Base-by-base conservation (phyloP, 2,113 vertebrate species). In the Sturnus vulgaris region DNA sequence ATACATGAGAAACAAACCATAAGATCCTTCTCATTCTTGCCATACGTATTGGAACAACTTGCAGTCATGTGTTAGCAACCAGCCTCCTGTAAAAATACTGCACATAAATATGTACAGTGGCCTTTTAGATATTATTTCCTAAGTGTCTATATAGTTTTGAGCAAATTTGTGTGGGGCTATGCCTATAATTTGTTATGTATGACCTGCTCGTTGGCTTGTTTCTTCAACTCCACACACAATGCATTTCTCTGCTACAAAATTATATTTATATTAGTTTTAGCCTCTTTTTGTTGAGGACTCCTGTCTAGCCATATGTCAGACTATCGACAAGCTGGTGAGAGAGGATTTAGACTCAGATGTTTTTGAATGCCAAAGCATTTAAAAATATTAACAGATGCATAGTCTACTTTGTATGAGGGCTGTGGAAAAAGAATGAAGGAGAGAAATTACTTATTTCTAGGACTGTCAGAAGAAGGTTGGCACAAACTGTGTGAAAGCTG, bases 341-440 rank as follows among this genome's bases (percentile, higher is more conserved):
- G 17, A 40, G 68, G 44, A 70, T 59, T 69, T 66, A 84, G 50
- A 53, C 16, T 86, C 57, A 37, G 46, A 84, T 92, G 27, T 72
- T 93, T 86, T 69, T 60, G 55, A 55, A 57, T 65, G 63, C 42
- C 55, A 85, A 81, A 64, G 8, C 76, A 25, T 56, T 55, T 66
- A 37, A 94, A 92, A 88, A 53, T 76, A 90, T 57, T 88, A 89
- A 77, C 35, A 93, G 93, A 90, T 79, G 33, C 33, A 90, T 56
- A 66, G 84, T 4, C 7, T 37, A 78, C 70, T 82, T 91, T 84
- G 39, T 76, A 50, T 42, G 37, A 73, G 59, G 24, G 3, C 5
- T 76, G 22, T 66, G 21, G 47, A 49, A 85, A 82, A 86, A 49
- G 11, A 52, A 68, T 17, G 30, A 46, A 63, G 33, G 42, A 40